phyloP scores from a whole-genome alignment of 2,888 invertebrate species.

The Ecdyonurus torrentis region DNA sequence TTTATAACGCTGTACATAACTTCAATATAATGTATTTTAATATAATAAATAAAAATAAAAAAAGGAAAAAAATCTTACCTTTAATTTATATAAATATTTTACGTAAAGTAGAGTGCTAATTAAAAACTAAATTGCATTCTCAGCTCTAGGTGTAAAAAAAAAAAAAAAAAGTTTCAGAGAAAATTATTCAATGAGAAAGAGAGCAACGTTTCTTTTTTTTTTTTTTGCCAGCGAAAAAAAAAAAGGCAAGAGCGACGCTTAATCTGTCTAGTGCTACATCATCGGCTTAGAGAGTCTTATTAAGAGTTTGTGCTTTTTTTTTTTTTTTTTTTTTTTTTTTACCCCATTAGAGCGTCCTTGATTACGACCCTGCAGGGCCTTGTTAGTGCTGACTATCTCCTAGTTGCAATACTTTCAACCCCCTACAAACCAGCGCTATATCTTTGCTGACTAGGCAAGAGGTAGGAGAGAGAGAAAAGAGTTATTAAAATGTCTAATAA shows the following conservation, averaged over 20 bases:
- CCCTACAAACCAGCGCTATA: not conserved
- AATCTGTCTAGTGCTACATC: slow-evolving; percentile 1
- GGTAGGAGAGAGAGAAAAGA: not conserved
- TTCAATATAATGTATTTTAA: too few species aligned
- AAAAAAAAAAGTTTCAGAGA: not conserved
- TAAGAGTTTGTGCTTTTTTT: not conserved
- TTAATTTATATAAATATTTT: too few species aligned
- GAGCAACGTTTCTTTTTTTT: not conserved
- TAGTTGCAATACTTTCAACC: not conserved
- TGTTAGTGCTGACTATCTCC: not conserved
- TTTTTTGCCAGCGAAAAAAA: too few species aligned
- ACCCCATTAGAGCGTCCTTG: not conserved
- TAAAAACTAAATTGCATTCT: not conserved
- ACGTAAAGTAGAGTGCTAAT: not conserved
- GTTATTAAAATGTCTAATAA: not conserved
- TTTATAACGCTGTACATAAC: too few species aligned
- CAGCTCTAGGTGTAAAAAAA: not conserved
- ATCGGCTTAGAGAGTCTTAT: slow-evolving; percentile 1
- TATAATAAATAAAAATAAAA: too few species aligned
- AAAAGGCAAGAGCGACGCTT: not conserved
- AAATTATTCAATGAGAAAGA: not conserved
- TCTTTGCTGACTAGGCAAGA: not conserved
- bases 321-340: not conserved
- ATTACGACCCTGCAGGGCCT: too few species aligned
- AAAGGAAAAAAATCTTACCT: too few species aligned